phyloP scores from a whole-genome alignment of 1,140 invertebrate species.

The Euwallacea fornicatus region DNA sequence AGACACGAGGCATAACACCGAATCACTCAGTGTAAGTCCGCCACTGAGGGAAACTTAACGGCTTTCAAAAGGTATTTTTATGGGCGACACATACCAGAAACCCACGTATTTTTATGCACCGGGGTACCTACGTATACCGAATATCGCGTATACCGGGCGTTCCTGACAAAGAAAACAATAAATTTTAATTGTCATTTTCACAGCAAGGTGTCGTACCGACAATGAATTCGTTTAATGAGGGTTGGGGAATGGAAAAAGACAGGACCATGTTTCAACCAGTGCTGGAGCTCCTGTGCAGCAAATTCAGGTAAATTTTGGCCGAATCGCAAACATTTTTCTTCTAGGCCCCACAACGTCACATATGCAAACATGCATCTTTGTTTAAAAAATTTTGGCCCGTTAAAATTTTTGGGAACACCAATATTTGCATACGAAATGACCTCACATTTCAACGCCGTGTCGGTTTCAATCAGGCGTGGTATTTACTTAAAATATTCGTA shows the following conservation, averaged over 20 bases:
- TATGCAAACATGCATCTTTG: background rate
- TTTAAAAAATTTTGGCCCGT: conserved; percentile 4
- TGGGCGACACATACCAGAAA: conserved; percentile 33
- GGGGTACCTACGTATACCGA: conserved; percentile 21
- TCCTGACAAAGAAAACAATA: conserved; percentile 35
- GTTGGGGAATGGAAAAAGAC: conserved; percentile 1
- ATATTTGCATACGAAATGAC: conserved; percentile 16
- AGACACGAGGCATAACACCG: no score
- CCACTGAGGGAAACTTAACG: background rate
- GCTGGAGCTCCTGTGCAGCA: background rate
- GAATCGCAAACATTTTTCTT: background rate
- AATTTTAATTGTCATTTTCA: conserved; percentile 38
- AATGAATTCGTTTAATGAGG: conserved; percentile 28
- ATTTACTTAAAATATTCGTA: background rate
- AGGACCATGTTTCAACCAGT: background rate
- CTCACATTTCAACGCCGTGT: conserved; percentile 1
- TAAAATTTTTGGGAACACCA: conserved; percentile 10
- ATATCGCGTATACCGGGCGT: conserved; percentile 26
- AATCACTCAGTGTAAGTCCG: no score
- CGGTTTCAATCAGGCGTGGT: background rate
- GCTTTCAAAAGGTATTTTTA: conserved; percentile 31
- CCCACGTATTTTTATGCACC: conserved; percentile 21
- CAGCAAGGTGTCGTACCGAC: conserved; percentile 30
- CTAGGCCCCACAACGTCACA: background rate
- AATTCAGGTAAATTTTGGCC: background rate